Base-by-base conservation (phyloP, 2,888 invertebrate species). In the Amaurobius ferox region DNA sequence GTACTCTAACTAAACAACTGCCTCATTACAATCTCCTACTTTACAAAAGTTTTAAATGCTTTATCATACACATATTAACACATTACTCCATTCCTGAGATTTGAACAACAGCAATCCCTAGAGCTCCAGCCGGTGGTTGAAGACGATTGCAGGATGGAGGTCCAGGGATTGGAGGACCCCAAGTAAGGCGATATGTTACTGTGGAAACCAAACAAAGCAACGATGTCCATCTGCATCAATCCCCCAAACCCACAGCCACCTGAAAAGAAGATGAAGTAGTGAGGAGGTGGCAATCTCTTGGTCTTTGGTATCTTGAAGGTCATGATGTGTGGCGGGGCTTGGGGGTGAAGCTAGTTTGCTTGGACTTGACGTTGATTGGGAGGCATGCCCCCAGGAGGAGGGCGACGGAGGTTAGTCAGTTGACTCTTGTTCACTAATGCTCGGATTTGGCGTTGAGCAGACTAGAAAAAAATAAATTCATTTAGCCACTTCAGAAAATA, bases 381-480 rank as follows among this genome's bases (percentile, higher is more conserved):
- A 44, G 76, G 87, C 44, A 83, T 55, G 5, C 78, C 79, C 28
- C 83, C 83, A 39, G 79, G 78, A 16, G 72, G 74, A n/a, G 66
- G 78, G n/a, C 87, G 74, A 29, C 87, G 73, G 19, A 77, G 70
- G 26, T 71, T 71, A 32, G 72, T 64, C 70, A 94, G 76, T 55
- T 89, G 88, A 87, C 86, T 89, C 86, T 88, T 89, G 70, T 88
- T 86, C 67, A 91, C 89, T 96, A 97, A 96, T 88, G 97, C 95
- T 90, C 97, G 95, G 91, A 97, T 97, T 91, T 97, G 95, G 90
- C 97, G 94, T 93, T 97, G 97, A 90, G 97, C 97, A 89, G 97
- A 97, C 97, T 97, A 73, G 26, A 48, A 1, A 66, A 66, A 40
- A 23, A 28, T 5, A 40, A 0, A 66, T n/a, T n/a, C n/a, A n/a